phyloP scores from a whole-genome alignment of 2,797 vertebrate genomes.

The Gymnoscopelus microlampas region DNA sequence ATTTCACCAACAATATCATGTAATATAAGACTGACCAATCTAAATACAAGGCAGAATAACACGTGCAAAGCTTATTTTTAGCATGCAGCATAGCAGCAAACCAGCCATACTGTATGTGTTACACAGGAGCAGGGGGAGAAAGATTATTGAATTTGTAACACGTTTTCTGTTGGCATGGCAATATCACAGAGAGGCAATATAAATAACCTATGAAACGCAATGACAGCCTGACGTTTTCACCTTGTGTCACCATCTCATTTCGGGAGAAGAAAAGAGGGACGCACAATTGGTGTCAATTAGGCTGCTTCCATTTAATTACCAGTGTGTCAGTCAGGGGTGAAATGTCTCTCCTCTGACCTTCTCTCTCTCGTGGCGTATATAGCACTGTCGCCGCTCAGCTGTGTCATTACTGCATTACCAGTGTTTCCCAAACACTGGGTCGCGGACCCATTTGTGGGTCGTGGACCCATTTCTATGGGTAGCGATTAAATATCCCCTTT shows the following conservation, averaged over 20 bases:
- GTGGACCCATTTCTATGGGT: too few relatives aligned
- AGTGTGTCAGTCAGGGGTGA: constrained; percentile 46
- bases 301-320: constrained; percentile 65
- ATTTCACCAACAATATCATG: background rate
- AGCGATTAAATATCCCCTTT: too few relatives aligned
- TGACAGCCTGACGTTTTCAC: constrained; percentile 38
- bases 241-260: constrained; percentile 27
- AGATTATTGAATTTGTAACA: constrained; percentile 5
- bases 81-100: background rate
- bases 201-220: constrained; percentile 25
- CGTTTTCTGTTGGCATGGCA: constrained; percentile 6
- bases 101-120: background rate
- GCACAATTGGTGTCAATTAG: constrained; percentile 54
- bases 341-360: constrained; percentile 46
- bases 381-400: constrained; percentile 13
- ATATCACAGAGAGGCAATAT: constrained; percentile 7
- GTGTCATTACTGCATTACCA: constrained; percentile 42
- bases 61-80: too few relatives aligned
- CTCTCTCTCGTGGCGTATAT: constrained; percentile 27
- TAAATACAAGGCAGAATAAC: background rate
- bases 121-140: background rate
- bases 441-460: too few relatives aligned
- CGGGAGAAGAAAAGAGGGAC: constrained; percentile 5
- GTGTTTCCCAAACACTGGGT: too few relatives aligned
- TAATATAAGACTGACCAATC: background rate